Conservation (phyloP, 2,113 vertebrate species). For the Neodontobutis hainanensis region DNA sequence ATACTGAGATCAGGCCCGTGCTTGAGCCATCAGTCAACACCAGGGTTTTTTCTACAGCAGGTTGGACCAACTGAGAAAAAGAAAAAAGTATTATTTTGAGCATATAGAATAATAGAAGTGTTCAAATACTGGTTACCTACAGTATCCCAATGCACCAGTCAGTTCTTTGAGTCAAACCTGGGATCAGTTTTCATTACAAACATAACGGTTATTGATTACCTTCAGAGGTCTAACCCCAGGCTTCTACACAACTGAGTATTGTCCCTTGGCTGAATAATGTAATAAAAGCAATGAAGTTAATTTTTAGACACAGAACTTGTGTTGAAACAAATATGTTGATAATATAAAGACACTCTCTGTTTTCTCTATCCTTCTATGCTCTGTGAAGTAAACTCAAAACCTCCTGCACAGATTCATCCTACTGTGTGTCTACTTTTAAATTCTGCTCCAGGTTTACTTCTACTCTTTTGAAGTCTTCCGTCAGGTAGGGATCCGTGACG, state of each 20-base stretch:
- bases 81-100: neutral
- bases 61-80: too few species aligned
- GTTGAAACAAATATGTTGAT: too few species aligned
- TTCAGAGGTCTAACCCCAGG: too few species aligned
- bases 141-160: too few species aligned
- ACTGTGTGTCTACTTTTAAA: neutral
- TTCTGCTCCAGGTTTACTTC: slow-evolving; percentile 80
- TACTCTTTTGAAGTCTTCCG: slow-evolving; percentile 82
- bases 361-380: neutral
- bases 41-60: neutral
- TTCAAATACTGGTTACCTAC: neutral
- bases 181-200: neutral
- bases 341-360: neutral
- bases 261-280: too few species aligned
- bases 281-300: too few species aligned
- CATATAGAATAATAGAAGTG: neutral
- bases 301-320: too few species aligned
- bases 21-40: neutral
- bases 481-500: slow-evolving; percentile 75
- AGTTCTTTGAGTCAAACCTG: neutral
- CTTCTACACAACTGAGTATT: too few species aligned
- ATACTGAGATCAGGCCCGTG: neutral
- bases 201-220: too few species aligned
- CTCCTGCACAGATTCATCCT: neutral
- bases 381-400: neutral